Evolutionary conservation across 2,797 vertebrate species (phyloP).

Genomic region (Enteromius mattozi): DNA sequence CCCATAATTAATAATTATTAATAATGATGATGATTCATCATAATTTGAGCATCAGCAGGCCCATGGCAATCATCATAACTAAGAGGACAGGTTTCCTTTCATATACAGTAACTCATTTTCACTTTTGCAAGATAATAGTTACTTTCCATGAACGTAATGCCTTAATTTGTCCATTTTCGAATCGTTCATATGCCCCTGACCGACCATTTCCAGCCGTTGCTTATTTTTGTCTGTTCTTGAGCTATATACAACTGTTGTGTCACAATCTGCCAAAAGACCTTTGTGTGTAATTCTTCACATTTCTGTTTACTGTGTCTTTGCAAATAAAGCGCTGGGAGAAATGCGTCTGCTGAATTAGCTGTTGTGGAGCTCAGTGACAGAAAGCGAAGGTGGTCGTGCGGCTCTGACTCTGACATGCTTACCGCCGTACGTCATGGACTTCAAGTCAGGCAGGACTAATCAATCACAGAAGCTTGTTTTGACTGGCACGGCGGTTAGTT

Average conservation of each 20-base stretch:
- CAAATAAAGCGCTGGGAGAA: slow-evolving; percentile 5
- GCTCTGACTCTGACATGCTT: slow-evolving; percentile 42
- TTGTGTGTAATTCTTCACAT: slow-evolving; percentile 17
- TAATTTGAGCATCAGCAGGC: not conserved
- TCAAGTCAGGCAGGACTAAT: slow-evolving; percentile 46
- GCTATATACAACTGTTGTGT: slow-evolving; percentile 5
- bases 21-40: not conserved
- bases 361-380: slow-evolving; percentile 26
- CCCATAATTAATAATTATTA: not conserved
- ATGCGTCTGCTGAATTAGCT: slow-evolving; percentile 28
- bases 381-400: slow-evolving; percentile 24
- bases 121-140: not conserved
- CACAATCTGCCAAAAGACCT: not conserved
- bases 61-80: not conserved
- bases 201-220: not conserved
- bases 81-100: not conserved
- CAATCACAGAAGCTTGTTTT: slow-evolving; percentile 56
- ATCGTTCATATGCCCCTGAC: not conserved
- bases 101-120: not conserved
- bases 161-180: not conserved
- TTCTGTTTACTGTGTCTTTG: slow-evolving; percentile 12
- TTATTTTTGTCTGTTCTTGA: slow-evolving; percentile 14
- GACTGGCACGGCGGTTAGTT: slow-evolving; percentile 47
- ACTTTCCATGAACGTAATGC: not conserved
- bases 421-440: slow-evolving; percentile 48